Conservation (phyloP, 2,888 invertebrate genomes). For the Tetragonula carbonaria region DNA sequence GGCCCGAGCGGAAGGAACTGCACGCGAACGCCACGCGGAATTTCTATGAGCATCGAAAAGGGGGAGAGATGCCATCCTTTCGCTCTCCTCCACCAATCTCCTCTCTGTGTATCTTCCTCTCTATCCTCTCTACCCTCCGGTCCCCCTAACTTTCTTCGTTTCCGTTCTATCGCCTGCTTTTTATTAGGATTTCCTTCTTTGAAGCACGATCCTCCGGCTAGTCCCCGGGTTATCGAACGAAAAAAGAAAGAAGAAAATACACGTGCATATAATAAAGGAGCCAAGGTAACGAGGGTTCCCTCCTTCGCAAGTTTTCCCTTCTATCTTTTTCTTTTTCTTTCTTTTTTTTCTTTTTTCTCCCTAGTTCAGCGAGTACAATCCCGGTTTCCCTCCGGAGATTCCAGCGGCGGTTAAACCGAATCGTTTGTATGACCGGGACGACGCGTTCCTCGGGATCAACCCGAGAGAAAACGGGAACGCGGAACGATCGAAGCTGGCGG, state of each 20-base stretch:
- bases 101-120: slow-evolving; percentile 26
- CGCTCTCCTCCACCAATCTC: slow-evolving; percentile 14
- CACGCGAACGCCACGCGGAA: slow-evolving; percentile 68
- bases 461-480: neutral
- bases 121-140: slow-evolving; percentile 3
- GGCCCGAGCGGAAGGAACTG: slow-evolving; percentile 57
- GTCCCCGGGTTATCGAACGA: slow-evolving; percentile 2
- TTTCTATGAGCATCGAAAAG: slow-evolving; percentile 72
- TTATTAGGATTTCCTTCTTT: slow-evolving; percentile 67
- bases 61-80: slow-evolving; percentile 1
- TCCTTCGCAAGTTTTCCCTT: neutral
- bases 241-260: neutral
- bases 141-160: slow-evolving; percentile 55
- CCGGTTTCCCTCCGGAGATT: neutral
- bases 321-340: too few species aligned
- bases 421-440: neutral
- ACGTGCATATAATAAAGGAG: slow-evolving; percentile 8
- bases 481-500: slow-evolving; percentile 15
- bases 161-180: slow-evolving; percentile 55
- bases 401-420: neutral
- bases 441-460: neutral
- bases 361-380: slow-evolving; percentile 12
- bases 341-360: too few species aligned
- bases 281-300: slow-evolving; percentile 1
- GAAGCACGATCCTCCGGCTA: slow-evolving; percentile 51